Percentiles rank a stretch among this genome's conserved stretches.
Conservation (phyloP, 2,797 vertebrate genomes). For the Alcedo atthis region DNA sequence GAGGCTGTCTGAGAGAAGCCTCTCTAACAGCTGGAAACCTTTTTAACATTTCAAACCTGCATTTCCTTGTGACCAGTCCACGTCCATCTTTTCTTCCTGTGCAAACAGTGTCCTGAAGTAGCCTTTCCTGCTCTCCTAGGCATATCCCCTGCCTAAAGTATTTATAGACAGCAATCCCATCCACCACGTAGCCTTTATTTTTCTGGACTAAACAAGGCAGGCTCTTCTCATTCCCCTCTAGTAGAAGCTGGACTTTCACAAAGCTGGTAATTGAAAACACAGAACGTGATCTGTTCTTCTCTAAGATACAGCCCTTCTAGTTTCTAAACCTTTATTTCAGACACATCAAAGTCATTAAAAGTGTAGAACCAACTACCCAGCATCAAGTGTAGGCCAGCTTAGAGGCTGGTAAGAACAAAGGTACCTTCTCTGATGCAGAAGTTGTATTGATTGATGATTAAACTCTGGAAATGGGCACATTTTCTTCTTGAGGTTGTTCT, state of each 20-base stretch:
- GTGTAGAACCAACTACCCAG: not conserved
- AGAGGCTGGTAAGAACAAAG: not conserved
- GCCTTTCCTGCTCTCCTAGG: not conserved
- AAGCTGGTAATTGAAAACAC: not conserved
- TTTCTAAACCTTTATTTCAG: not conserved
- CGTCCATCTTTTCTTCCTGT: not conserved
- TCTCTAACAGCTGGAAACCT: not conserved
- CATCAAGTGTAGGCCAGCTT: not conserved
- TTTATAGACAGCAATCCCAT: slow-evolving; percentile 35
- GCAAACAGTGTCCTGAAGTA: slow-evolving; percentile 31
- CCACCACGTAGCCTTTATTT: not conserved
- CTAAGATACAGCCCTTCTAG: not conserved
- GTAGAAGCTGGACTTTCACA: not conserved
- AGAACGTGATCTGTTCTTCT: not conserved
- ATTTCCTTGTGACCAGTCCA: not conserved
- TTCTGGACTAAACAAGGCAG: not conserved
- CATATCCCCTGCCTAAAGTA: slow-evolving; percentile 34
- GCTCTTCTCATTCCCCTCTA: not conserved
- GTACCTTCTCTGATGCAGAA: not conserved
- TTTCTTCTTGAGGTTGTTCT: not conserved
- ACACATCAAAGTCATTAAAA: not conserved
- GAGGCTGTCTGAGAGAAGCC: not conserved
- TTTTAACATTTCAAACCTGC: not conserved
- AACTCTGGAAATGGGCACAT: not conserved
- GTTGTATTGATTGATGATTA: not conserved